Base-by-base conservation (phyloP, 2,888 invertebrate species). In the Drosophila algonquin region DNA sequence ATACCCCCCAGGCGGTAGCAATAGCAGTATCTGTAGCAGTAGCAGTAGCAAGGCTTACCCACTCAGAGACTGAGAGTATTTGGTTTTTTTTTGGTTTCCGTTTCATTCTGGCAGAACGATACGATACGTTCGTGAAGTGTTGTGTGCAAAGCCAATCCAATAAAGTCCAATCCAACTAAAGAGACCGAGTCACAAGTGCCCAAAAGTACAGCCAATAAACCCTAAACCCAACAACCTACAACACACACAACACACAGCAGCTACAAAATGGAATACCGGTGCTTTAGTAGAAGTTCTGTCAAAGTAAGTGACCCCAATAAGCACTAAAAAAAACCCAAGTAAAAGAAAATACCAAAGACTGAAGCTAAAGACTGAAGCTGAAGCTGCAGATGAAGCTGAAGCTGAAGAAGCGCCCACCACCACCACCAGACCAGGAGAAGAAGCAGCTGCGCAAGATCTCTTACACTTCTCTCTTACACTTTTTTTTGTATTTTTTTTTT, bases 281-380 rank as follows among this genome's bases (percentile, higher is more conserved):
- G 91, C 91, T 91, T 89, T 89, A 90, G 90, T 84, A 91, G 90
- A 88, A 90, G 90, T 90, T 91, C 90, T 87, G 89, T 89, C 89
- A 92, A 91, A 91, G 92, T 92, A 92, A 92, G 92, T 92, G 92
- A 92, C 92, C 91, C 83, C 90, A 91, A 89, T 92, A 87, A 88
- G 90, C 85, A 82, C 89, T 87, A 82, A 90, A 77, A 82, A 62
- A 63, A 3, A 24, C 53, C 53, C 71, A 27, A 48, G 48, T 63
- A 63, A 68, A 44, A 47, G 40, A 48, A 71, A 61, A 32, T 55
- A 55, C 30, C 30, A 40, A 55, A 30, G 55, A 60, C 48, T 51
- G 58, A 52, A 60, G 58, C 69, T 65, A 57, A 40, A n/a, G 30
- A 7, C 21, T 30, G 30, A 8, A 0, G 27, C 27, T 27, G 27